These are phyloP conservation scores for Acipenser ruthenus DNA, from an alignment of 2,797 vertebrate genomes.

Conservation along the genomic window DNA sequence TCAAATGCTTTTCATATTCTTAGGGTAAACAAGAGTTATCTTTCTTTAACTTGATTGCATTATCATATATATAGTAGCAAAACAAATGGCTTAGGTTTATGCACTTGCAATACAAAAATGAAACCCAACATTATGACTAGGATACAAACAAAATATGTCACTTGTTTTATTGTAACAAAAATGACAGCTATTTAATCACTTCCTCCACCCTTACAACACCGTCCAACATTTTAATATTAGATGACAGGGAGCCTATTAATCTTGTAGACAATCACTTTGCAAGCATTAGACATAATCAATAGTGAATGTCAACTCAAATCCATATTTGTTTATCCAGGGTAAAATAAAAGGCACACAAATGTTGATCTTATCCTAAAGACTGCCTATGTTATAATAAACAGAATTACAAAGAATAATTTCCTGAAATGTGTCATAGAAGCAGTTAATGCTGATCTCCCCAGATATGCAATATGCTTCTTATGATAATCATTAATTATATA, in stretches of 20 bases:
- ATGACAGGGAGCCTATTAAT: conserved; percentile 1
- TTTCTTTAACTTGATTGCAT: too few species aligned
- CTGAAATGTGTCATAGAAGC: background rate
- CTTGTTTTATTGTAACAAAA: too few species aligned
- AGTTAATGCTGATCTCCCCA: background rate
- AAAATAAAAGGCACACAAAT: background rate
- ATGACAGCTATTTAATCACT: too few species aligned
- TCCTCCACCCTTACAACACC: background rate
- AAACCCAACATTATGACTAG: too few species aligned
- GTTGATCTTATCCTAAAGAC: background rate
- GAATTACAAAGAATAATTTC: background rate
- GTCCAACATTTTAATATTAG: background rate
- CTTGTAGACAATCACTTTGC: background rate
- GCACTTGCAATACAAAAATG: too few species aligned
- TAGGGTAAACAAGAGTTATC: too few species aligned
- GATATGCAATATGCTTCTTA: background rate
- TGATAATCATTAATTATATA: background rate
- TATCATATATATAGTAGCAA: too few species aligned
- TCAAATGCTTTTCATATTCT: too few species aligned
- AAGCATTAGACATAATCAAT: background rate
- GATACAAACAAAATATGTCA: too few species aligned
- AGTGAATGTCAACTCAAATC: background rate
- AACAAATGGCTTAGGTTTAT: too few species aligned
- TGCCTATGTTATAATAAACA: background rate
- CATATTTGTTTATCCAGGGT: background rate